Evolutionary conservation across 2,888 invertebrate species (phyloP), one percentile per base, ranked within the genome.

Genomic region (Heliconius hortense): DNA sequence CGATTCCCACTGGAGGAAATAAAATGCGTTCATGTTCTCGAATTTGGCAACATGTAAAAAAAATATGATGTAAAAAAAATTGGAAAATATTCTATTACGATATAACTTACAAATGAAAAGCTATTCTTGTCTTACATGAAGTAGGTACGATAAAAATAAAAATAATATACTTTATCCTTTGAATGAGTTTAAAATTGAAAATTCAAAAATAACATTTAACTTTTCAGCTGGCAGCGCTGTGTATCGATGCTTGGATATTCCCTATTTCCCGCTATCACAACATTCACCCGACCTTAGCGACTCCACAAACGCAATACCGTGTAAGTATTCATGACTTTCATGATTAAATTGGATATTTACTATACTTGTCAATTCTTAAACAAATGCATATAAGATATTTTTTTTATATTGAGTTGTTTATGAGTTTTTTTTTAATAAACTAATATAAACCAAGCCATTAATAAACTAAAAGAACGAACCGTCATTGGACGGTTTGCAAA

Each of bases 231-330:
- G 96, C 79, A 95, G 96, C 82, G 95, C 94, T 80, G 94, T 95
- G 79, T 96, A 96, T 90, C 95, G 95, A 81, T 98, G 98, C 91
- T 94, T 95, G 86, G 96, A 96, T 90, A 98, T 98, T 82, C 97
- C 98, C 85, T 98, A 98, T 91, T 98, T 98, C 87, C 96, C 98
- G 13, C 95, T 96, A 84, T 97, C 97, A 84, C 97, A 97, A 83
- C 98, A 98, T 91, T 96, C 96, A 82, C 97, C 98, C 21, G 98
- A 98, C 91, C 96, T 97, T 0, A 96, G 96, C 84, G 98, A 98
- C 89, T 98, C 98, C 13, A 97, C 98, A n/a, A 96, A 97, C 91
- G 98, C 98, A 39, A 98, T 98, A 92, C 98, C 98, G 88, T 98
- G 98, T 98, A 95, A 97, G 98, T 70, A 63, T 59, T 60, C 3